Conservation (phyloP, 2,888 invertebrate species). For the Corbicula japonica region DNA sequence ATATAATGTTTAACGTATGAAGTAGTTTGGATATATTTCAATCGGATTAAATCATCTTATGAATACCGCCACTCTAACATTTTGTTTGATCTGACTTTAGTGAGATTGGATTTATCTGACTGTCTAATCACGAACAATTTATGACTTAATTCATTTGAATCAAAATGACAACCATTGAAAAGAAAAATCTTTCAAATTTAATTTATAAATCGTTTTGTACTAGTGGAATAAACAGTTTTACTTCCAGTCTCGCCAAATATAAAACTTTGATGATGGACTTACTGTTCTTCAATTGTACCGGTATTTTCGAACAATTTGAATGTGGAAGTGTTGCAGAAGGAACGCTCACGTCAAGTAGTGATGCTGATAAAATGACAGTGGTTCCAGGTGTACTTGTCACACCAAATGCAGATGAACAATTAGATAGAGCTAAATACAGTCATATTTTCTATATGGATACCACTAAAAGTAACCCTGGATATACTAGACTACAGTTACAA, state of each 20-base stretch:
- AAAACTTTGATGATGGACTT: neutral
- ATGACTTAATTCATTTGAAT: too few species aligned
- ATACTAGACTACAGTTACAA: slow-evolving; percentile 8
- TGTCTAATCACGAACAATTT: too few species aligned
- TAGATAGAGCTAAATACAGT: neutral
- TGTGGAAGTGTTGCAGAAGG: slow-evolving; percentile 32
- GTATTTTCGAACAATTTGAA: neutral
- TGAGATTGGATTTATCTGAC: too few species aligned
- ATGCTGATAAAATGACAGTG: slow-evolving; percentile 25
- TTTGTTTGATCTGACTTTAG: too few species aligned
- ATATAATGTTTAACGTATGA: too few species aligned
- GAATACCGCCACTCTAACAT: too few species aligned
- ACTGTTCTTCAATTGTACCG: neutral
- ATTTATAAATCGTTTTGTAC: neutral
- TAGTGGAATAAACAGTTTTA: neutral
- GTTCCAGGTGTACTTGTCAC: neutral
- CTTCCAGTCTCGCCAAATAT: neutral
- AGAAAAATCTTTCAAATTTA: too few species aligned
- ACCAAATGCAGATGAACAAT: neutral
- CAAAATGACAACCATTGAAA: too few species aligned
- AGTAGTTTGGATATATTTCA: too few species aligned
- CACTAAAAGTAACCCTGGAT: slow-evolving; percentile 12
- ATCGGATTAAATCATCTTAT: too few species aligned
- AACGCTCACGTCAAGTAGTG: slow-evolving; percentile 17
- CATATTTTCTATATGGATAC: slow-evolving; percentile 8